Conservation (phyloP, 2,888 invertebrate species). For the Euplexia lucipara region DNA sequence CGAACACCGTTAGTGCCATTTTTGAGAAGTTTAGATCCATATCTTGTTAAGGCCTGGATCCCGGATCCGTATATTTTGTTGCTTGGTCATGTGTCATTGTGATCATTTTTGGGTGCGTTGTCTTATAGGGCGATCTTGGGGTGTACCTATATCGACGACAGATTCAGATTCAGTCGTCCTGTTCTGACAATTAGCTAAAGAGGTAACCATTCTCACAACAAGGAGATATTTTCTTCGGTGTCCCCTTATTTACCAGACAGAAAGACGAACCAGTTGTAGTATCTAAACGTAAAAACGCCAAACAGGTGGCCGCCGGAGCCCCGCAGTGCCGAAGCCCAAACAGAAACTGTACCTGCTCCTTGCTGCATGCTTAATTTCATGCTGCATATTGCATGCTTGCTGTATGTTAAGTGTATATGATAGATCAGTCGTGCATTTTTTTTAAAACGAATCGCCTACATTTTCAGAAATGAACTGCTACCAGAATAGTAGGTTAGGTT, state of each 20-base stretch:
- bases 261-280: no score
- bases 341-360: background rate
- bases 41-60: conserved; percentile 62
- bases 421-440: no score
- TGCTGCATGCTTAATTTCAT: background rate
- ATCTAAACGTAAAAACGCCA: no score
- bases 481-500: no score
- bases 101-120: background rate
- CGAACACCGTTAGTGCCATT: conserved; percentile 87
- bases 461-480: no score
- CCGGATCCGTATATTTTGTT: conserved; percentile 8
- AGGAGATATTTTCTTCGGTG: no score
- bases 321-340: background rate
- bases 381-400: no score
- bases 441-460: no score
- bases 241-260: no score
- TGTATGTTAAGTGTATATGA: no score
- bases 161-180: background rate
- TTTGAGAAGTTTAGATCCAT: conserved; percentile 74
- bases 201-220: no score
- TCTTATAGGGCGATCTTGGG: background rate
- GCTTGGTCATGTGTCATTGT: background rate
- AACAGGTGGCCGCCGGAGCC: background rate
- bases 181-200: background rate
- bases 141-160: no score